Conservation (phyloP, 2,888 invertebrate genomes). For the Rapana venosa region DNA sequence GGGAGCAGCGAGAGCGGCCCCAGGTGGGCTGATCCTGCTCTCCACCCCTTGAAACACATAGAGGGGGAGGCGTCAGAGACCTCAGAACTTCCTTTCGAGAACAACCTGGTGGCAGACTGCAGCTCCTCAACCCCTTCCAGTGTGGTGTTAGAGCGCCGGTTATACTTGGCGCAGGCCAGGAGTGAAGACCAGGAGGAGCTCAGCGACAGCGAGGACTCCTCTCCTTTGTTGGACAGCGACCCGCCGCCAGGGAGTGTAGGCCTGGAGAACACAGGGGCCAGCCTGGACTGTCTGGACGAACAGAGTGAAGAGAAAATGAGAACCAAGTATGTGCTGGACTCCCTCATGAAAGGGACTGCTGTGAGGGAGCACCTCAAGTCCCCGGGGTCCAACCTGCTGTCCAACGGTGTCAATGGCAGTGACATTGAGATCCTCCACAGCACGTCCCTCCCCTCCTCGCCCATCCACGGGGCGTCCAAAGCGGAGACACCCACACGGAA, state of each 20-base stretch:
- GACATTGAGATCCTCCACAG: constrained; percentile 63
- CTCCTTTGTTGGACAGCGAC: background rate
- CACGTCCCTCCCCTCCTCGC: constrained; percentile 76
- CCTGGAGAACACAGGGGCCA: background rate
- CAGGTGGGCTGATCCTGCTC: constrained; percentile 77
- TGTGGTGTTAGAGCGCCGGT: constrained; percentile 50
- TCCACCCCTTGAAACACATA: constrained; percentile 80
- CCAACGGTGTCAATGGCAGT: constrained; percentile 25
- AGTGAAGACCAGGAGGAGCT: constrained; percentile 40
- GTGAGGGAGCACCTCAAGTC: background rate
- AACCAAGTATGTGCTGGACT: constrained; percentile 12
- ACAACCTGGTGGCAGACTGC: constrained; percentile 63
- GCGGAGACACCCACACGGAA: constrained; percentile 61
- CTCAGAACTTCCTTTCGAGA: constrained; percentile 55
- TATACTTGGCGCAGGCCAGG: constrained; percentile 55
- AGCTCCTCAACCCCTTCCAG: constrained; percentile 56
- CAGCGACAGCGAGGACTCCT: constrained; percentile 11
- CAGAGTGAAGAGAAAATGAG: background rate
- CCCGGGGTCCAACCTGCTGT: background rate
- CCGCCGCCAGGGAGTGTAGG: background rate
- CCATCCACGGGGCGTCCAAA: constrained; percentile 63
- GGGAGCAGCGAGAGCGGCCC: constrained; percentile 47
- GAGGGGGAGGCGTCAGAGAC: constrained; percentile 81
- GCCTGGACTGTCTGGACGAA: background rate
- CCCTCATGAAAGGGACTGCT: background rate